Conservation (phyloP, 2,888 invertebrate species). For the Agonopterix heracliana region DNA sequence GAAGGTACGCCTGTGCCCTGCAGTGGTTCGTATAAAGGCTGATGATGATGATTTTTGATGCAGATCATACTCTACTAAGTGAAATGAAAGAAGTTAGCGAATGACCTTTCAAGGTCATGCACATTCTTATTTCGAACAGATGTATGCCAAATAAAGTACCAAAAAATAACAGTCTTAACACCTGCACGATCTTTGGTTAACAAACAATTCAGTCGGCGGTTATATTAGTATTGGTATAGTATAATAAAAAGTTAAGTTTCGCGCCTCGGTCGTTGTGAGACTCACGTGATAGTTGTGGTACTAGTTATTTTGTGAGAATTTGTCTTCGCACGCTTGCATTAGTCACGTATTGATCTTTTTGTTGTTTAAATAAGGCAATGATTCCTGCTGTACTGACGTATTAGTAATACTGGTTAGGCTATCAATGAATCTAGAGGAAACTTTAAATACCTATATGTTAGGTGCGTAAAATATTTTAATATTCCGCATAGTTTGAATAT, state of each 20-base stretch:
- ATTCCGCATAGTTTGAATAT: too few species aligned
- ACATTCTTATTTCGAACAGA: too few species aligned
- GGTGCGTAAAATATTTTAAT: too few species aligned
- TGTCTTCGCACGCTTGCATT: constrained; percentile 31
- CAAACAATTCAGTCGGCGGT: constrained; percentile 47
- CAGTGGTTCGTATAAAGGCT: too few species aligned
- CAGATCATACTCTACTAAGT: too few species aligned
- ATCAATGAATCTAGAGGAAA: neutral
- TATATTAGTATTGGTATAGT: constrained; percentile 38
- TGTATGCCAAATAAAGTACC: too few species aligned
- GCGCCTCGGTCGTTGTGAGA: constrained; percentile 37
- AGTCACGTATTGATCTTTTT: neutral
- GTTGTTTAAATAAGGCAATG: constrained; percentile 3
- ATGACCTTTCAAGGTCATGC: too few species aligned
- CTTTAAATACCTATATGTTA: too few species aligned
- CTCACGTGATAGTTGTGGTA: constrained; percentile 33
- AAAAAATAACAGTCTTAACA: too few species aligned
- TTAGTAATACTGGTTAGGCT: neutral
- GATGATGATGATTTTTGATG: too few species aligned
- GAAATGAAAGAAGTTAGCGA: too few species aligned
- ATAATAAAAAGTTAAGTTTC: constrained; percentile 49
- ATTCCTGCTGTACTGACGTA: neutral
- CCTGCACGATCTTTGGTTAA: constrained; percentile 11
- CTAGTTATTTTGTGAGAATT: constrained; percentile 34
- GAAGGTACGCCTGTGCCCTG: too few species aligned